A percentile compares a stretch with the other conserved stretches of the same genome.
Conservation (phyloP, 2,888 invertebrate genomes). For the Bembecia ichneumoniformis region DNA sequence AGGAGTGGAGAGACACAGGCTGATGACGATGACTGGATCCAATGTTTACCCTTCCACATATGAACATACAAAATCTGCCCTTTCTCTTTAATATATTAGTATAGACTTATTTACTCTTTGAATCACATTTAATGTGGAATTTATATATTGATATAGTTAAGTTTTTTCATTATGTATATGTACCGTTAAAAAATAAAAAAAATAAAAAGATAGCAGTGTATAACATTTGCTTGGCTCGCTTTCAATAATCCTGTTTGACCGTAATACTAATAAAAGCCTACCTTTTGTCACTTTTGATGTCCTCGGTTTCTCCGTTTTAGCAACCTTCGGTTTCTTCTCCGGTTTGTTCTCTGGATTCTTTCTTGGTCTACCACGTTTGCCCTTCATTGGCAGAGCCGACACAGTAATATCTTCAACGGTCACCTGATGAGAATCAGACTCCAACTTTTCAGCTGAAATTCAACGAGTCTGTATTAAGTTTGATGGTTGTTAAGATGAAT, state of each 20-base stretch:
- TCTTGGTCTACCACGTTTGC: conserved; percentile 36
- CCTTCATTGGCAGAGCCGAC: conserved; percentile 30
- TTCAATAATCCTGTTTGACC: no score
- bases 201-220: no score
- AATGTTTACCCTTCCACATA: no score
- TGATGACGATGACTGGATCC: no score
- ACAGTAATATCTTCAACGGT: conserved; percentile 28
- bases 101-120: no score
- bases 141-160: background rate
- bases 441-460: background rate
- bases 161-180: background rate
- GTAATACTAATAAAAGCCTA: conserved; percentile 22
- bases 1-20: no score
- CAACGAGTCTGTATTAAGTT: no score
- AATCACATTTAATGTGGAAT: background rate
- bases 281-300: conserved; percentile 40
- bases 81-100: no score
- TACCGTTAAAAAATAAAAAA: background rate
- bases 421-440: conserved; percentile 9
- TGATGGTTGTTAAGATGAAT: background rate
- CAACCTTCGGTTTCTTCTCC: conserved; percentile 27
- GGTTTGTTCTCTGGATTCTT: conserved; percentile 29
- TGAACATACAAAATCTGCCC: no score
- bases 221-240: no score
- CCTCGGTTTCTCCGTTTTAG: conserved; percentile 24